Evolutionary conservation across 2,113 vertebrate species (phyloP).

Genomic region (Strix aluco): DNA sequence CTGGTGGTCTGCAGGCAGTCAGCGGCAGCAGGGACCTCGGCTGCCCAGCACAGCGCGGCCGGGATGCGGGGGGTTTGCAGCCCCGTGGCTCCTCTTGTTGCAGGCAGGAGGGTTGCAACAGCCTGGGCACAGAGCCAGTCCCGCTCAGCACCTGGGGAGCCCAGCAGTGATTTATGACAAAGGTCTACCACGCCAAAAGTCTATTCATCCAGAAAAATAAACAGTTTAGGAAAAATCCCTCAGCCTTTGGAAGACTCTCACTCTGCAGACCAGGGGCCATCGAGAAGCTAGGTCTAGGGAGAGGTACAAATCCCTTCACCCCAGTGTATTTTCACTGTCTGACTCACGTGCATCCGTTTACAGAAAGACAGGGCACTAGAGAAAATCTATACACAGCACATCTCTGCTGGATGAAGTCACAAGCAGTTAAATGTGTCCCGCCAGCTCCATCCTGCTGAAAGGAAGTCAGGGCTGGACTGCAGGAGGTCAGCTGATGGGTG

Average conservation of each 20-base stretch:
- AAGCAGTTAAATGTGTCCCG: not conserved
- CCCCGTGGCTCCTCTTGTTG: not conserved
- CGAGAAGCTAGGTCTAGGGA: not conserved
- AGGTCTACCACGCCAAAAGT: not conserved
- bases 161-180: not conserved
- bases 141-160: not conserved
- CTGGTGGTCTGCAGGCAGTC: not conserved
- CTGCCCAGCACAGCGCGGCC: not conserved
- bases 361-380: not conserved
- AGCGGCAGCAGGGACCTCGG: not conserved
- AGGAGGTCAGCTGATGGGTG: slow-evolving; percentile 19
- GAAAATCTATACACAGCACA: not conserved
- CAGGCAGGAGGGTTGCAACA: not conserved
- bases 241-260: not conserved
- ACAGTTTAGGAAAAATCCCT: not conserved
- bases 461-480: not conserved
- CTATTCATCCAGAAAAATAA: slow-evolving; percentile 14
- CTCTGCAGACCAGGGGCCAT: not conserved
- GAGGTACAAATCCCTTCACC: not conserved
- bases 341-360: not conserved
- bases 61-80: not conserved
- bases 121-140: not conserved
- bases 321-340: not conserved
- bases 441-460: not conserved
- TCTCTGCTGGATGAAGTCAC: slow-evolving; percentile 18